Percentiles rank a stretch among this genome's conserved stretches.
Evolutionary conservation across 2,797 vertebrate genomes (phyloP).

Genomic region (Tarsius wallacei): DNA sequence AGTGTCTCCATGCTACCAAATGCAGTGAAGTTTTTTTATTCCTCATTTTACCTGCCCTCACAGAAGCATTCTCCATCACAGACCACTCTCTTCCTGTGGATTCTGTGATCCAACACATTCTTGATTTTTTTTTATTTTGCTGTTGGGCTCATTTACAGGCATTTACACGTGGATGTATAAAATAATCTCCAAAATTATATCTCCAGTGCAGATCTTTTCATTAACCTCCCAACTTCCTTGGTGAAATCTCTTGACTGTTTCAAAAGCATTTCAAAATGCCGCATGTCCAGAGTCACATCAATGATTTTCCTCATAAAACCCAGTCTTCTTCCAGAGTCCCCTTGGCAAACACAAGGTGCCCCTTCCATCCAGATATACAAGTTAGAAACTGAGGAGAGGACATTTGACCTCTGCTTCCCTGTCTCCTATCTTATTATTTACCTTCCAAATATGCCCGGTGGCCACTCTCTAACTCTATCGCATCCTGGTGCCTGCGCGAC

Average conservation of each 20-base stretch:
- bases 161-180: not conserved
- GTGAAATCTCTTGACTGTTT: not conserved
- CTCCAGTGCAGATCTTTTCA: constrained; percentile 30
- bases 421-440: not conserved
- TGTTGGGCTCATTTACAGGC: constrained; percentile 9
- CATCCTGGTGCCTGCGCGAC: not conserved
- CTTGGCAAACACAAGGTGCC: not conserved
- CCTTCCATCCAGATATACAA: not conserved
- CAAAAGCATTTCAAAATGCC: constrained; percentile 31
- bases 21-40: not conserved
- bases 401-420: not conserved
- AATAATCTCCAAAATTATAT: not conserved
- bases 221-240: not conserved
- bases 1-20: not conserved
- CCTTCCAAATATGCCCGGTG: not conserved
- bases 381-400: not conserved
- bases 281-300: not conserved
- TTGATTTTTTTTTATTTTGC: not conserved
- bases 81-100: not conserved
- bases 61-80: not conserved
- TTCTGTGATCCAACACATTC: not conserved
- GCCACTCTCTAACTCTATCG: not conserved
- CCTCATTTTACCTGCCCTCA: not conserved
- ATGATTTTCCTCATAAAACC: constrained; percentile 8
- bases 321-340: not conserved